Conservation (phyloP, 2,113 vertebrate species). For the Paedocypris sp. region DNA sequence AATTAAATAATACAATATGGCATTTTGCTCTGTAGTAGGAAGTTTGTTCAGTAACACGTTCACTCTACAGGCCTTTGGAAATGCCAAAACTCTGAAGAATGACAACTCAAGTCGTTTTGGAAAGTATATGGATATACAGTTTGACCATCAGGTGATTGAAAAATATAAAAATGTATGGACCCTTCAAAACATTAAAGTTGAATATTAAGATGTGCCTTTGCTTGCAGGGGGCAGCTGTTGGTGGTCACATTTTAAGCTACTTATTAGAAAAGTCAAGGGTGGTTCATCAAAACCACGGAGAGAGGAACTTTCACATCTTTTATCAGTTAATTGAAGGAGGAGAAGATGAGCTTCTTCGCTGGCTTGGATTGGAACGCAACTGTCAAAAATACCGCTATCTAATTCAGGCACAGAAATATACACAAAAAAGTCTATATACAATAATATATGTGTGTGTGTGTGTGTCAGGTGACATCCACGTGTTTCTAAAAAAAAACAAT, state of each 20-base stretch:
- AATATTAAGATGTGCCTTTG: neutral
- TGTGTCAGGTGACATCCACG: too few relatives aligned
- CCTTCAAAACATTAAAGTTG: too few relatives aligned
- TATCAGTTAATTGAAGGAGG: conserved; percentile 87
- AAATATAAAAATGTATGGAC: neutral
- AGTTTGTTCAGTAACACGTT: too few relatives aligned
- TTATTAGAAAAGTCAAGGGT: conserved; percentile 91
- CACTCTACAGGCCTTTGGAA: conserved; percentile 89
- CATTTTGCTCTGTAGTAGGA: too few relatives aligned
- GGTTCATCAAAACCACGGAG: conserved; percentile 84
- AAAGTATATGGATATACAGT: conserved; percentile 98
- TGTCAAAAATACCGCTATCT: conserved; percentile 78
- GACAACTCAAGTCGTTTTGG: conserved; percentile 98
- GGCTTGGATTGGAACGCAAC: conserved; percentile 77
- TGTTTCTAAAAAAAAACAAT: too few relatives aligned
- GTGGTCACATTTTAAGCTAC: conserved; percentile 90
- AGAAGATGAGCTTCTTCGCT: conserved; percentile 67
- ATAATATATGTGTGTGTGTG: too few relatives aligned
- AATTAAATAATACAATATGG: too few relatives aligned
- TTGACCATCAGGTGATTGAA: conserved; percentile 78
- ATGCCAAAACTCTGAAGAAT: conserved; percentile 88
- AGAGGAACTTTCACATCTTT: conserved; percentile 96
- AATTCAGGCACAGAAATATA: conserved; percentile 65
- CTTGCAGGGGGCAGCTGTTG: conserved; percentile 79
- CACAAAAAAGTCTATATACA: neutral